These are phyloP conservation scores for Gymnocypris eckloni DNA, from an alignment of 2,797 vertebrate species.

Conservation along the genomic window DNA sequence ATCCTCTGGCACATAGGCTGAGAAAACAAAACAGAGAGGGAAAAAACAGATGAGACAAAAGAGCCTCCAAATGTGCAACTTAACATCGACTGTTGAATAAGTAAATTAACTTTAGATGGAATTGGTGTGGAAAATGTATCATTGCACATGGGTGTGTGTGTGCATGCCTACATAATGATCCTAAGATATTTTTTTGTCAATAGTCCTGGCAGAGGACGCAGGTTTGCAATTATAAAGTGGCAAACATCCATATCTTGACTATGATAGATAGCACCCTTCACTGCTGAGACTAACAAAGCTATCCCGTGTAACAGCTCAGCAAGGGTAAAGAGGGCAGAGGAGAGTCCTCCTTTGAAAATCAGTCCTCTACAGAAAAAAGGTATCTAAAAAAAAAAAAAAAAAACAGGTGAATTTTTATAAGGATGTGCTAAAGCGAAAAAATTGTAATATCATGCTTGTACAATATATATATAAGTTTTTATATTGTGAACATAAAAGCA, in stretches of 20 bases:
- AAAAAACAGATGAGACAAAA: slow-evolving; percentile 54
- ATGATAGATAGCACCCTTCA: slow-evolving; percentile 77
- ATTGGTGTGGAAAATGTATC: slow-evolving; percentile 4
- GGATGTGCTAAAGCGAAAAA: slow-evolving; percentile 2
- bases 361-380: slow-evolving; percentile 59
- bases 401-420: slow-evolving; percentile 36
- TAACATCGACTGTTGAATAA: slow-evolving; percentile 49
- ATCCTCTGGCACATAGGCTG: slow-evolving; percentile 97
- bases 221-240: slow-evolving; percentile 79
- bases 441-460: neutral
- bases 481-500: neutral
- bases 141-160: slow-evolving; percentile 39
- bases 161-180: slow-evolving; percentile 67
- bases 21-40: slow-evolving; percentile 70
- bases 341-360: slow-evolving; percentile 57
- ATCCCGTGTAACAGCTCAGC: slow-evolving; percentile 73
- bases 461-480: neutral
- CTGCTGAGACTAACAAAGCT: slow-evolving; percentile 74
- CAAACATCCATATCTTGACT: slow-evolving; percentile 81
- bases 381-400: slow-evolving; percentile 60
- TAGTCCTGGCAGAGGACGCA: slow-evolving; percentile 73
- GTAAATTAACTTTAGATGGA: neutral
- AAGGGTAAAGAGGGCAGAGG: slow-evolving; percentile 68
- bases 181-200: slow-evolving; percentile 73
- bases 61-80: slow-evolving; percentile 44